Base-by-base conservation (phyloP, 2,888 invertebrate species). In the Siphlonurus alternatus region DNA sequence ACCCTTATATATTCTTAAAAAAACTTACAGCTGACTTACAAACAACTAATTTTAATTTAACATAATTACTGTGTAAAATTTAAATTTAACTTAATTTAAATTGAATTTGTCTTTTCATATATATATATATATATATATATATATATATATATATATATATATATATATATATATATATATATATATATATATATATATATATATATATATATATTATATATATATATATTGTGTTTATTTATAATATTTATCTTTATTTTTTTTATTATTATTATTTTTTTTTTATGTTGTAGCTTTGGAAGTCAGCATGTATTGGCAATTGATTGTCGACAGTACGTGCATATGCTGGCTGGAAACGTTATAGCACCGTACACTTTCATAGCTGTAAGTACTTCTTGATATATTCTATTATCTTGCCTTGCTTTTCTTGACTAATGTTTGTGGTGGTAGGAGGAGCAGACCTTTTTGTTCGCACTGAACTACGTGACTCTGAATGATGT, bases 341-440 rank as follows among this genome's bases (percentile, higher is more conserved):
- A 90, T 78, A 89, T 93, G 87, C 77, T 92, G 66, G 85, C 87
- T 71, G 86, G 86, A 66, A 90, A 91, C 75, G 78, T 88, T 67
- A 79, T 91, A 67, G 86, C 88, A 22, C 92, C 92, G 7, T 93
- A 91, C 73, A 83, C 83, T 72, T 91, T 91, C 77, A 79, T 81
- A 70, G 85, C 84, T 75, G 81, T 84, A 71, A 76, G 78, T 25
- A 5, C 5, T 25, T 2, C 25, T 23, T 5, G 22, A 64, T 62
- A 7, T 23, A 19, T 15, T 25, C 59, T 59, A n/a, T n/a, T 22
- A 56, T 25, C 61, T 23, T 65, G 1, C 60, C 54, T 53, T 61
- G 23, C 25, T 24, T n/a, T 53, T 53, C 54, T 53, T 63, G 23
- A 15, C 61, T 60, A 18, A 19, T 64, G 63, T 56, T 66, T 68